Evolutionary conservation across 2,797 vertebrate species (phyloP).

Genomic region (Numenius phaeopus): DNA sequence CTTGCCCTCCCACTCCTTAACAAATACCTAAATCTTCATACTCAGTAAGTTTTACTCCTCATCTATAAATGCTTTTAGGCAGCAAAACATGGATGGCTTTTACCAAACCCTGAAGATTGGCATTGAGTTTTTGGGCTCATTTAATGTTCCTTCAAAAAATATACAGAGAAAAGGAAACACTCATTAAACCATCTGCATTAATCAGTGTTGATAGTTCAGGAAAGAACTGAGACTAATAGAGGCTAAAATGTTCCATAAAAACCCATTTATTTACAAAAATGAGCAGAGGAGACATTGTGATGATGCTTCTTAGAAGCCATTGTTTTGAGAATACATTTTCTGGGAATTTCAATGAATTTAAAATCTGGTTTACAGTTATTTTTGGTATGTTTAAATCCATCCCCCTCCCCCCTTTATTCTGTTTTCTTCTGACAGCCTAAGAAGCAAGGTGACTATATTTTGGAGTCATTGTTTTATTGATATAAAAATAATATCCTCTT

Average conservation of each 20-base stretch:
- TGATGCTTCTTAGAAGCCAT: neutral
- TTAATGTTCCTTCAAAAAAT: neutral
- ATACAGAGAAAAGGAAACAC: neutral
- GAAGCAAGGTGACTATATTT: neutral
- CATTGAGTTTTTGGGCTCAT: neutral
- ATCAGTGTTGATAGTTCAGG: neutral
- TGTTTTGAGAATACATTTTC: neutral
- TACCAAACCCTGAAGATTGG: neutral
- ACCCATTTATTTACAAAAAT: neutral
- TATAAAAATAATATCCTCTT: neutral
- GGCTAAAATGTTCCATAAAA: neutral
- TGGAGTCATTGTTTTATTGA: neutral
- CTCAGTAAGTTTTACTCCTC: conserved; percentile 4
- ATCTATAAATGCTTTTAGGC: conserved; percentile 38
- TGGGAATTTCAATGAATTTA: neutral
- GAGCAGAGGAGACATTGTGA: neutral
- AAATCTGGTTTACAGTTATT: neutral
- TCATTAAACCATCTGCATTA: neutral
- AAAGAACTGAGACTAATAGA: neutral
- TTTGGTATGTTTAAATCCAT: neutral
- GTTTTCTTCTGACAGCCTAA: neutral
- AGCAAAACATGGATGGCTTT: conserved; percentile 7
- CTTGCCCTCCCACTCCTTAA: conserved; percentile 1
- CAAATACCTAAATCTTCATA: conserved; percentile 38
- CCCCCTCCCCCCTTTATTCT: neutral